Conservation (phyloP, 2,888 invertebrate genomes). For the Limnephilus rhombicus region DNA sequence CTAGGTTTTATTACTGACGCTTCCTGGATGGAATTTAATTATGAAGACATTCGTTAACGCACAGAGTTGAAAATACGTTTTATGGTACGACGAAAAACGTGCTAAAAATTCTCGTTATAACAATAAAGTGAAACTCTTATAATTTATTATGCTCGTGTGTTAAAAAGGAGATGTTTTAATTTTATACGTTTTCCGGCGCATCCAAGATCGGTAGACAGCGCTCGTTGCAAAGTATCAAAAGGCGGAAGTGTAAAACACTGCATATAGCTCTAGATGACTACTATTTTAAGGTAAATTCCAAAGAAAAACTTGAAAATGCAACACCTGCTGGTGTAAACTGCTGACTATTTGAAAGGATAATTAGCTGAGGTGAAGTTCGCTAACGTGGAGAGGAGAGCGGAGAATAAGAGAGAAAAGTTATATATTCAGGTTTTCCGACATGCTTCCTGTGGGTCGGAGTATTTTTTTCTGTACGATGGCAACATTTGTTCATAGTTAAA, state of each 20-base stretch:
- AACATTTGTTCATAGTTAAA: neutral
- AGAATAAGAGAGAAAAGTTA: neutral
- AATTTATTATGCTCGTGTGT: neutral
- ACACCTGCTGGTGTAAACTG: constrained; percentile 8
- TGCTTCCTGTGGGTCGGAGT: neutral
- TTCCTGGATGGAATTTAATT: neutral
- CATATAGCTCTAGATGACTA: neutral
- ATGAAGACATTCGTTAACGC: neutral
- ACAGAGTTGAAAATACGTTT: constrained; percentile 13
- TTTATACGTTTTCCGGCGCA: neutral
- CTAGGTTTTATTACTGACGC: neutral
- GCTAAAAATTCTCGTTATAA: neutral
- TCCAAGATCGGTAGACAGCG: no score
- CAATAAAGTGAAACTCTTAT: neutral
- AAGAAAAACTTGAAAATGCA: constrained; percentile 12
- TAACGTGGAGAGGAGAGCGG: neutral
- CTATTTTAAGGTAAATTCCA: neutral
- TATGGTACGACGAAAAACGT: neutral
- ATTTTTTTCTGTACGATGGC: neutral
- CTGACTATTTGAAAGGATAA: constrained; percentile 29
- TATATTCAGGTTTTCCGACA: constrained; percentile 8
- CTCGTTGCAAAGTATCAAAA: neutral
- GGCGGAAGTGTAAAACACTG: neutral
- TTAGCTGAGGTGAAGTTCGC: neutral
- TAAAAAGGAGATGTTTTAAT: neutral